Conservation (phyloP, 2,113 vertebrate species). For the Gasterosteus nipponicus region DNA sequence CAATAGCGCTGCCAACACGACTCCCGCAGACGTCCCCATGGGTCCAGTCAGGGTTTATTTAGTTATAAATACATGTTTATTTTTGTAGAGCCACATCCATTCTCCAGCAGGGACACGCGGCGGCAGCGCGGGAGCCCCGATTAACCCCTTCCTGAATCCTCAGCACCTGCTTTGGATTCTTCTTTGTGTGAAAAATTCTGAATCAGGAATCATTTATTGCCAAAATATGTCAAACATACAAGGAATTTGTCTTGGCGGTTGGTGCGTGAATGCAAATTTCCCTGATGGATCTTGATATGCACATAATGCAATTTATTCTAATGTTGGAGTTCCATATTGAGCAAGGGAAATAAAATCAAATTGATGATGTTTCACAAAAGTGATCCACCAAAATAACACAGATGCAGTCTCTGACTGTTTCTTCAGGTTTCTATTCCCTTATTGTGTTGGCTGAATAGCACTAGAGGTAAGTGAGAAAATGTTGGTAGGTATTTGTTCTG, state of each 20-base stretch:
- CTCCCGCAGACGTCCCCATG: constrained; percentile 47
- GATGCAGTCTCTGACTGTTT: background rate
- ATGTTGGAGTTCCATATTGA: background rate
- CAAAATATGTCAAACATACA: too few species aligned
- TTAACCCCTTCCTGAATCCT: constrained; percentile 28
- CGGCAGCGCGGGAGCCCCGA: constrained; percentile 6
- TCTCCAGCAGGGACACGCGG: constrained; percentile 7
- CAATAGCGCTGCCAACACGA: constrained; percentile 43
- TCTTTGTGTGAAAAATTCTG: background rate
- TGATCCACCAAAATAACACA: background rate
- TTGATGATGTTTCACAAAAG: background rate
- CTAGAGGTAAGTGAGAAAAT: background rate
- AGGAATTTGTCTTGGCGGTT: too few species aligned
- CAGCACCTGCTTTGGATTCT: constrained; percentile 22
- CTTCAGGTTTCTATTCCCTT: background rate
- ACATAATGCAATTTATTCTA: background rate
- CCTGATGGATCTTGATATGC: background rate
- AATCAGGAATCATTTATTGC: too few species aligned
- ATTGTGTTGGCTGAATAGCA: background rate
- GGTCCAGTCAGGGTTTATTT: constrained; percentile 59
- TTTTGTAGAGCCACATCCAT: constrained; percentile 45
- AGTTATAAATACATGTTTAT: constrained; percentile 62
- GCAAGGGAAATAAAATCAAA: background rate
- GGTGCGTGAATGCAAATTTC: background rate
- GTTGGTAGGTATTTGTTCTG: too few species aligned